Evolutionary conservation across 2,888 invertebrate genomes (phyloP).

Genomic region (Sarcophaga subvicina): DNA sequence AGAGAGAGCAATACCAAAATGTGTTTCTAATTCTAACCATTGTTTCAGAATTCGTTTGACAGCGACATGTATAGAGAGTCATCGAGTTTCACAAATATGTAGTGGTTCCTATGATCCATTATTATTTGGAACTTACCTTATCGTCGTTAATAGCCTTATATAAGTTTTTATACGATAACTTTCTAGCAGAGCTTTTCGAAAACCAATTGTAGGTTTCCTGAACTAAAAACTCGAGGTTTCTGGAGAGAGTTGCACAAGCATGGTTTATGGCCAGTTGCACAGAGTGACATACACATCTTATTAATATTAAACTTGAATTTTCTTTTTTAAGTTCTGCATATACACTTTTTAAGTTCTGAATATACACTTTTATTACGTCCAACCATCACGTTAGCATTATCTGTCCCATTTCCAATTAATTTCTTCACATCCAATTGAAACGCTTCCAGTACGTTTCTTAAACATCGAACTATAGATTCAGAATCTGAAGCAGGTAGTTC

Average conservation of each 20-base stretch:
- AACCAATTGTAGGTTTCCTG: constrained; percentile 23
- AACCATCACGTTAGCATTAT: constrained; percentile 20
- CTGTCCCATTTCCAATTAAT: constrained; percentile 13
- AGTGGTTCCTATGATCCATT: no score
- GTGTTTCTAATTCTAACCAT: no score
- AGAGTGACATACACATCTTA: no score
- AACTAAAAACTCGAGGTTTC: constrained; percentile 8
- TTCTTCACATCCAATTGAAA: neutral
- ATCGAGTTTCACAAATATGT: no score
- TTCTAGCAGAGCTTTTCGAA: neutral
- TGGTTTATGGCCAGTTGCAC: no score
- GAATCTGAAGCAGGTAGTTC: constrained; percentile 53
- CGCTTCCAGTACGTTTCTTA: neutral
- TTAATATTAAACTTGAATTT: no score
- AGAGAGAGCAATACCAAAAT: no score
- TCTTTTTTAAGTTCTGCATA: constrained; percentile 11
- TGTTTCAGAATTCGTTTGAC: no score
- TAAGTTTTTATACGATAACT: neutral
- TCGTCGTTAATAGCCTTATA: constrained; percentile 2
- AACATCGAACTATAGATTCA: constrained; percentile 18
- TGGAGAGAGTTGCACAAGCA: no score
- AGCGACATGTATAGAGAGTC: no score
- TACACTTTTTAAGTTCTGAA: no score
- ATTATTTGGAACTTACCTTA: neutral
- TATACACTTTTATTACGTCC: constrained; percentile 10